A percentile compares a stretch with the other conserved stretches of the same genome.
phyloP scores from a whole-genome alignment of 1,140 invertebrate genomes.

The Helicoverpa armigera region DNA sequence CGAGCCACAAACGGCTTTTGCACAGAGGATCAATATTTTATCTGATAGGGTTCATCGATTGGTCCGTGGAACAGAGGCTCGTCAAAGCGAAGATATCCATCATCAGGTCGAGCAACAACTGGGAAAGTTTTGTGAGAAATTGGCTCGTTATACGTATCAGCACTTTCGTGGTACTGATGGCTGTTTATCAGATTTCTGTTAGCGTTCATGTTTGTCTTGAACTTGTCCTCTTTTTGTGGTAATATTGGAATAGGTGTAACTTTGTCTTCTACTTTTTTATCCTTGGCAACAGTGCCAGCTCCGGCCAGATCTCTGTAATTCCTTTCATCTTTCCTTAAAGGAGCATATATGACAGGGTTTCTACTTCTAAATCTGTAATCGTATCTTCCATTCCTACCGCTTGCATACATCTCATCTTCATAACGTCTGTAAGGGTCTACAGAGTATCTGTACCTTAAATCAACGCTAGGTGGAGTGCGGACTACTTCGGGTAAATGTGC shows the following conservation, averaged over 20 bases:
- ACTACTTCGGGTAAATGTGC: slow-evolving; percentile 85
- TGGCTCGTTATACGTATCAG: slow-evolving; percentile 69
- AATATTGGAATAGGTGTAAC: slow-evolving; percentile 78
- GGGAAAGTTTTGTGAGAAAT: slow-evolving; percentile 77
- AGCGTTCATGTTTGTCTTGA: slow-evolving; percentile 65
- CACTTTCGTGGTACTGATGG: slow-evolving; percentile 83
- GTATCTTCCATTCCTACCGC: slow-evolving; percentile 75
- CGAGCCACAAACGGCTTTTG: slow-evolving; percentile 52
- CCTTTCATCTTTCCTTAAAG: slow-evolving; percentile 82
- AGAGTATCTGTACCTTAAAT: slow-evolving; percentile 79
- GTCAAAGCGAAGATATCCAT: slow-evolving; percentile 80
- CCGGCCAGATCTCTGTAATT: slow-evolving; percentile 81
- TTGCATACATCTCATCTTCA: slow-evolving; percentile 79
- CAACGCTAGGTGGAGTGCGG: slow-evolving; percentile 81
- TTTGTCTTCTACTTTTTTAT: slow-evolving; percentile 83
- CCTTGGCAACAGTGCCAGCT: slow-evolving; percentile 75
- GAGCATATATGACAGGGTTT: slow-evolving; percentile 73
- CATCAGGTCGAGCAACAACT: slow-evolving; percentile 74
- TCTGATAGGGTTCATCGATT: slow-evolving; percentile 81
- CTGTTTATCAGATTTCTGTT: slow-evolving; percentile 81
- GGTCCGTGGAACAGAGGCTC: slow-evolving; percentile 81
- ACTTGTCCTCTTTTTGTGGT: slow-evolving; percentile 80
- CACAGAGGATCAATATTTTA: slow-evolving; percentile 69
- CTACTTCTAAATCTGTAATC: slow-evolving; percentile 79
- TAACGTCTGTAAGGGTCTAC: slow-evolving; percentile 79